phyloP scores from a whole-genome alignment of 2,797 vertebrate genomes.

The Rhyacichthys aspro region DNA sequence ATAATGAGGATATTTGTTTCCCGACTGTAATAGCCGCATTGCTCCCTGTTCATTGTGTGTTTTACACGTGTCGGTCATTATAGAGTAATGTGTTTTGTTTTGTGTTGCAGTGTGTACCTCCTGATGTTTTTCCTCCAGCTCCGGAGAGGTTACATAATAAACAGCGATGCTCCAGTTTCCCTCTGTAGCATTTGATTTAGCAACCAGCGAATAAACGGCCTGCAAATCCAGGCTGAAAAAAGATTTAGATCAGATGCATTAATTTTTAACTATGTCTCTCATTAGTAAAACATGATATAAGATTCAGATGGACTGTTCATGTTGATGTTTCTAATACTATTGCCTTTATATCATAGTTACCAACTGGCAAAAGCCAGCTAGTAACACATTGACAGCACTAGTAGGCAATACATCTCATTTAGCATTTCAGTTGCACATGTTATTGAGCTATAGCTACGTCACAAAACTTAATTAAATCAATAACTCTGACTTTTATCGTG shows the following conservation, averaged over 20 bases:
- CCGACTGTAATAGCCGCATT: conserved; percentile 33
- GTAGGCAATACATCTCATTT: no score
- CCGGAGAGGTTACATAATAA: conserved; percentile 50
- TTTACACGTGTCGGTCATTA: conserved; percentile 13
- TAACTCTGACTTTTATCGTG: no score
- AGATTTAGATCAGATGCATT: conserved; percentile 49
- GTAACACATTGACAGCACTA: no score
- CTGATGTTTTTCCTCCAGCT: conserved; percentile 42
- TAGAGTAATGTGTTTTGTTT: conserved; percentile 3
- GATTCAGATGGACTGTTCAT: conserved; percentile 27
- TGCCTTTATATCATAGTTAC: conserved; percentile 1
- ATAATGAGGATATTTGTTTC: conserved; percentile 65
- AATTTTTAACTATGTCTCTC: conserved; percentile 54
- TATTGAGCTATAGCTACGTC: no score
- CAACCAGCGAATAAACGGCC: conserved; percentile 17
- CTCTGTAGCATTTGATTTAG: conserved; percentile 33
- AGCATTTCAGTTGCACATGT: no score
- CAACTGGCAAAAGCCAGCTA: no score
- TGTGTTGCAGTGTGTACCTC: conserved; percentile 7
- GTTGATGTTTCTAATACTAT: conserved; percentile 18
- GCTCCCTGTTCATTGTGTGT: conserved; percentile 16
- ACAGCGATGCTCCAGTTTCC: conserved; percentile 52
- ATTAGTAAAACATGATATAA: conserved; percentile 59
- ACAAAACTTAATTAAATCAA: no score
- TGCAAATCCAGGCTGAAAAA: conserved; percentile 21